Percentiles rank a stretch among this genome's conserved stretches.
These are phyloP conservation scores for Tricholaema leucomelas DNA, from an alignment of 2,113 vertebrate genomes.

Conservation along the genomic window DNA sequence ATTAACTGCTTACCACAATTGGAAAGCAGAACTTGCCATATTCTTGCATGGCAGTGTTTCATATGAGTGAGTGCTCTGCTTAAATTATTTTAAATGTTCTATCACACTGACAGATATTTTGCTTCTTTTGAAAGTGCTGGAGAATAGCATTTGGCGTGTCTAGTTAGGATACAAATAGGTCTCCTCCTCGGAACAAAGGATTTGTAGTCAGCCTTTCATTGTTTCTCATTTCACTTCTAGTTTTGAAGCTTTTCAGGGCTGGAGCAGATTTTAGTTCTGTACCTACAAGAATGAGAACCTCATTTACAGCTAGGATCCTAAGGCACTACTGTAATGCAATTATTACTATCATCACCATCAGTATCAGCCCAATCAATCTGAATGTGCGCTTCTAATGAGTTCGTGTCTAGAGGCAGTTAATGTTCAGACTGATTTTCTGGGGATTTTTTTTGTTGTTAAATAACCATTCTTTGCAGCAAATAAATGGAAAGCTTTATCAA, in stretches of 20 bases:
- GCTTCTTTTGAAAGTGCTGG: not conserved
- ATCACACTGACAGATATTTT: not conserved
- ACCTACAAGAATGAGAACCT: not conserved
- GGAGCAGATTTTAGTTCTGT: not conserved
- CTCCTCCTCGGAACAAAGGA: not conserved
- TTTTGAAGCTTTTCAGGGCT: not conserved
- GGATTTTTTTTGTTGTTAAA: not conserved
- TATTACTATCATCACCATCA: constrained; percentile 21
- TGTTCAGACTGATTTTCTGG: not conserved
- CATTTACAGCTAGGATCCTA: constrained; percentile 10
- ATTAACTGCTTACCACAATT: not conserved
- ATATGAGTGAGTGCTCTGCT: not conserved
- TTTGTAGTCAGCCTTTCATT: not conserved
- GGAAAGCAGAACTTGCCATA: not conserved
- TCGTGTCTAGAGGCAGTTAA: not conserved
- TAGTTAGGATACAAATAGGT: not conserved
- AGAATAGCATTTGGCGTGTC: not conserved
- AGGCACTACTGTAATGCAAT: constrained; percentile 24
- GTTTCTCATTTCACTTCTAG: not conserved
- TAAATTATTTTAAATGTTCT: not conserved
- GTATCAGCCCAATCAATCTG: constrained; percentile 38
- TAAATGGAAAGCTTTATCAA: constrained; percentile 22
- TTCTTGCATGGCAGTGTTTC: not conserved
- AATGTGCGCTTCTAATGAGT: constrained; percentile 30
- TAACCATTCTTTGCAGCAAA: not conserved